These are phyloP conservation scores for Eucidaris tribuloides DNA, from an alignment of 35 echinoderm and acorn worm genomes.

Conservation along the genomic window DNA sequence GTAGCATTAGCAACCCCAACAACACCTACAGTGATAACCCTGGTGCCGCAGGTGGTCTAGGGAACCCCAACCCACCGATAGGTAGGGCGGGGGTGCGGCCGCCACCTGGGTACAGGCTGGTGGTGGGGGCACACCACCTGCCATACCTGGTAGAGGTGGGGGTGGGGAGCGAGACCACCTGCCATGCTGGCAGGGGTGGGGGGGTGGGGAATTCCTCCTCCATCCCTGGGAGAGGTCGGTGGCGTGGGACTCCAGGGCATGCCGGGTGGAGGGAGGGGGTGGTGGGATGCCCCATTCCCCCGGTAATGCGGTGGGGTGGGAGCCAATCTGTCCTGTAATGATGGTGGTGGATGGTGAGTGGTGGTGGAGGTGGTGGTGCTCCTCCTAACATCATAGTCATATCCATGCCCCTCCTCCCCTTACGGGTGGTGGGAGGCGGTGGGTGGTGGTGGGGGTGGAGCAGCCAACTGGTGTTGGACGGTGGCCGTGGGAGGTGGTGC, in stretches of 20 bases:
- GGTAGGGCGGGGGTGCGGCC: slow-evolving; percentile 14
- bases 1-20: slow-evolving; percentile 25
- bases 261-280: slow-evolving; percentile 69
- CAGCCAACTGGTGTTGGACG: too few species aligned
- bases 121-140: background rate
- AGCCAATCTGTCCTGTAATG: slow-evolving; percentile 6
- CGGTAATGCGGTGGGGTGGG: slow-evolving; percentile 26
- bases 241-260: too few species aligned
- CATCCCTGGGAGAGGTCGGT: slow-evolving; percentile 45
- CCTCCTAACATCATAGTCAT: background rate
- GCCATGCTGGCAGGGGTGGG: slow-evolving; percentile 48
- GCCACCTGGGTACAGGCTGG: slow-evolving; percentile 29
- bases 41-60: slow-evolving; percentile 47
- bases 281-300: slow-evolving; percentile 3
- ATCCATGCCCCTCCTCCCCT: too few species aligned
- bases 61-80: background rate
- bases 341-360: slow-evolving; percentile 36
- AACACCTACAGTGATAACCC: slow-evolving; percentile 21
- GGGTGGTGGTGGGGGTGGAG: too few species aligned
- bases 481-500: too few species aligned
- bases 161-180: slow-evolving; percentile 23
- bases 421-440: too few species aligned
- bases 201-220: slow-evolving; percentile 37
- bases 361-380: slow-evolving; percentile 9
- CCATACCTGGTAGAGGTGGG: slow-evolving; percentile 17